Evolutionary conservation across 2,113 vertebrate species (phyloP).

Genomic region (Ophiodon elongatus): DNA sequence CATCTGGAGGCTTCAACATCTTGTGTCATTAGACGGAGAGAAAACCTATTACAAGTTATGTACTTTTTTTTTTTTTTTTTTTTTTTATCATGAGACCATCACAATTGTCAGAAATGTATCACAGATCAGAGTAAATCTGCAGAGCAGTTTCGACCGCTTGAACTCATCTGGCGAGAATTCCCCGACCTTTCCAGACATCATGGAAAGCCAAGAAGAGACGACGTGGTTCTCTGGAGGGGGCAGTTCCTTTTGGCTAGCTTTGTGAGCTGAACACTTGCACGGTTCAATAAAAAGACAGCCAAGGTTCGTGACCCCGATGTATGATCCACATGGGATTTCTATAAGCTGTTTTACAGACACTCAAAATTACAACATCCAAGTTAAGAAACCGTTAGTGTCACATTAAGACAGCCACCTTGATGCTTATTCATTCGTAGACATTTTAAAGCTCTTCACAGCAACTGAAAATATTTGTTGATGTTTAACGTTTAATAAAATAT

Average conservation of each 20-base stretch:
- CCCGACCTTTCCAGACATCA: constrained; percentile 34
- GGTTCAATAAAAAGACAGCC: constrained; percentile 75
- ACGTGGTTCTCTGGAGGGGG: constrained; percentile 62
- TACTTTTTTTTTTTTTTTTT: neutral
- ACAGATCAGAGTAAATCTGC: constrained; percentile 10
- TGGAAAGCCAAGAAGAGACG: constrained; percentile 28
- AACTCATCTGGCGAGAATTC: constrained; percentile 29
- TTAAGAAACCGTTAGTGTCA: neutral
- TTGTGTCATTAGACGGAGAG: neutral
- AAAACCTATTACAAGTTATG: neutral
- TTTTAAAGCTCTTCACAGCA: neutral
- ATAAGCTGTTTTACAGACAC: constrained; percentile 2
- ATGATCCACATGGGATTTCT: constrained; percentile 48
- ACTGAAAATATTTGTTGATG: neutral
- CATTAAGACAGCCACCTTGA: neutral
- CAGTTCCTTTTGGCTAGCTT: constrained; percentile 75
- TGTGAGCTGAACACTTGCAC: constrained; percentile 60
- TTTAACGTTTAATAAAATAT: neutral
- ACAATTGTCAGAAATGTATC: neutral
- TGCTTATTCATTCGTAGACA: neutral
- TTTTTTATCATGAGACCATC: neutral
- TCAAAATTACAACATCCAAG: neutral
- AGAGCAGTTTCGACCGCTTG: neutral
- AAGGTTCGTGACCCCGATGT: constrained; percentile 74
- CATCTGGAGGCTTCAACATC: constrained; percentile 30